These are phyloP conservation scores for Hirundo rustica DNA, from an alignment of 2,797 vertebrate genomes.

Conservation along the genomic window DNA sequence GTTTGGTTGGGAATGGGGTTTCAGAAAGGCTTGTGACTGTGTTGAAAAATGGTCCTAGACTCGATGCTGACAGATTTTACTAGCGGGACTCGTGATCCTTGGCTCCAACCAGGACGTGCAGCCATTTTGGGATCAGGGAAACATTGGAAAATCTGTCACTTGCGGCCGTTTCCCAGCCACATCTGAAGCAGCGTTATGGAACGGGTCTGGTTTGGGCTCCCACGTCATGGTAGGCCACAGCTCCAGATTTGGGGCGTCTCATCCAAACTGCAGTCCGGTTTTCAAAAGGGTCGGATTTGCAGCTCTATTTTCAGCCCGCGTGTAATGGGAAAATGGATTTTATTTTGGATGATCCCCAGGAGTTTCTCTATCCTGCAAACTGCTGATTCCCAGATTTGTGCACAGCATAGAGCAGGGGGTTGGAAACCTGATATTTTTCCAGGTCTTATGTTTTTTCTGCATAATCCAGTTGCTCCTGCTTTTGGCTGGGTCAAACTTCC, in stretches of 20 bases:
- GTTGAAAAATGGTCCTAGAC: neutral
- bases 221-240: neutral
- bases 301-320: neutral
- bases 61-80: neutral
- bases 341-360: constrained; percentile 7
- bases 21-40: neutral
- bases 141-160: neutral
- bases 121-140: neutral
- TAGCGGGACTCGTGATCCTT: accelerated
- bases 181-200: neutral
- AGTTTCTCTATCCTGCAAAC: neutral
- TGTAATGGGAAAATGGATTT: neutral
- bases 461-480: neutral
- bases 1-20: neutral
- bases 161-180: neutral
- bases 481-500: neutral
- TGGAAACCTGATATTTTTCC: neutral
- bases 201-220: neutral
- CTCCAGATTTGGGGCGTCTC: neutral
- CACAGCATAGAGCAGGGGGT: neutral
- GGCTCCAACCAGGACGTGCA: neutral
- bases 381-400: neutral
- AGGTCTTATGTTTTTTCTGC: neutral
- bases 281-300: neutral
- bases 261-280: neutral